Evolutionary conservation across 1,140 invertebrate genomes (phyloP), one percentile per base, ranked within the genome.

Genomic region (Subanguina moxae): DNA sequence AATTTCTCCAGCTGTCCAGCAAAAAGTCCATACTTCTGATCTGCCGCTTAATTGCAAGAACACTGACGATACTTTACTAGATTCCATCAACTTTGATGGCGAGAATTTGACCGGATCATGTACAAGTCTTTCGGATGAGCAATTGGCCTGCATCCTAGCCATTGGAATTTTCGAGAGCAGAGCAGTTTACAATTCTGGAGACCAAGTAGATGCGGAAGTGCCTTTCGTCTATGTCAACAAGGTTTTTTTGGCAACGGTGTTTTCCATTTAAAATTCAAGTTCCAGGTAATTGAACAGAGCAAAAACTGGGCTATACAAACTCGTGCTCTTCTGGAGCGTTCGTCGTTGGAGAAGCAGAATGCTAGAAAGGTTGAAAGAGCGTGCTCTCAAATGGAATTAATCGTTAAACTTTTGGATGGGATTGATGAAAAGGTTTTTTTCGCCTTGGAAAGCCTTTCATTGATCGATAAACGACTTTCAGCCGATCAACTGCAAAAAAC

Each of bases 281-380:
- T 52, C 48, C 13, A 68, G 67, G 45, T 70, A 28, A 70, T 70
- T 57, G n/a, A 27, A 8, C 68, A 71, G 23, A 17, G 25, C 15
- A 23, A 9, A 21, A 72, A 56, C 59, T 72, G 70, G 70, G 74
- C 71, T 38, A 13, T 72, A 19, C 71, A 74, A 67, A 30, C 59
- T n/a, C 28, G 62, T 25, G 70, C 71, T 8, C 45, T 72, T 21
- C 42, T 74, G 17, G 70, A 72, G 43, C 57, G 70, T 11, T 73
- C 57, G 25, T 43, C 21, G 45, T 57, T 72, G 28, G 70, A 72
- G 46, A 25, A 17, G 38, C 27, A 57, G 8, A 71, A 72, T 45
- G 11, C 11, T 1, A 48, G 70, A 38, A 65, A 32, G 46, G 61
- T 72, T 8, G 70, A 72, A 61, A 38, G 70, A 46, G 70, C 70